Evolutionary conservation across 2,797 vertebrate genomes (phyloP).

Genomic region (Bufotes viridis): DNA sequence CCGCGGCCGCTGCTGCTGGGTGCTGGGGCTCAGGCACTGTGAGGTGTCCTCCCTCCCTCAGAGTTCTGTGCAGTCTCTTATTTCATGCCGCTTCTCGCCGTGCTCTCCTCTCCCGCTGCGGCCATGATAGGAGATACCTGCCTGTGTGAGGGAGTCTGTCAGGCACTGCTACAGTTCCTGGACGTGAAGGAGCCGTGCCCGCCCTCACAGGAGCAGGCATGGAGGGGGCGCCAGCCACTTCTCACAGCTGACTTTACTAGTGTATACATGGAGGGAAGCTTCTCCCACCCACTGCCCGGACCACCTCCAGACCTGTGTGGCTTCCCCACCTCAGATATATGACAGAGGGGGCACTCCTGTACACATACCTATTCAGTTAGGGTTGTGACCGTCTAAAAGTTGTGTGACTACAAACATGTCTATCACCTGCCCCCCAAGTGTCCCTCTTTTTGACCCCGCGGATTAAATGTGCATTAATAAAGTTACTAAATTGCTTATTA

Average conservation of each 20-base stretch:
- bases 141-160: background rate
- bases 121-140: slow-evolving; percentile 6
- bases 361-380: no score
- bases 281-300: background rate
- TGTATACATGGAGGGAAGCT: background rate
- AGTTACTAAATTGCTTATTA: no score
- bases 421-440: no score
- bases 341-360: no score
- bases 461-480: no score
- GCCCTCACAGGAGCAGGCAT: slow-evolving; percentile 27
- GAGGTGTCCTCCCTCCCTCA: slow-evolving; percentile 26
- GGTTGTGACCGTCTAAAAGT: no score
- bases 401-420: no score
- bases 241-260: slow-evolving; percentile 35
- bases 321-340: no score
- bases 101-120: slow-evolving; percentile 29
- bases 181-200: slow-evolving; percentile 23
- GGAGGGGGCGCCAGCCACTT: background rate
- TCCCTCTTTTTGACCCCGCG: no score
- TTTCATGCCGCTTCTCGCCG: slow-evolving; percentile 48
- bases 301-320: slow-evolving; percentile 9
- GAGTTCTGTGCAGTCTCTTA: slow-evolving; percentile 7
- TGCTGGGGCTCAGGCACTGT: slow-evolving; percentile 10
- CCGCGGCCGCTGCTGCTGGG: slow-evolving; percentile 57
- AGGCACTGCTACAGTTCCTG: slow-evolving; percentile 39